These are phyloP conservation scores for Heliconius charithonia DNA, from an alignment of 2,888 invertebrate genomes.

Conservation along the genomic window DNA sequence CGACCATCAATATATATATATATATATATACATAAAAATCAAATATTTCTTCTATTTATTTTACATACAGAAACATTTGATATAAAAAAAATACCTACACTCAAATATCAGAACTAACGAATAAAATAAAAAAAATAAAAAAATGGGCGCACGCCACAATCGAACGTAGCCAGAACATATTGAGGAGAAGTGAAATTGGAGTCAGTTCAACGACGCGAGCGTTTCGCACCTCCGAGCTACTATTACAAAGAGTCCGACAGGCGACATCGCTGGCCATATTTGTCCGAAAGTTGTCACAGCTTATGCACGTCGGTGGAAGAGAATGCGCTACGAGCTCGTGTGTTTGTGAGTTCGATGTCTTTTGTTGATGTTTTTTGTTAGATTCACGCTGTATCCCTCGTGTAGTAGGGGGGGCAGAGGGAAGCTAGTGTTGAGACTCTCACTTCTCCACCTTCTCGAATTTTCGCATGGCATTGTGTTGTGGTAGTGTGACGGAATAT, in stretches of 20 bases:
- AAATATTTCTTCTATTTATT: too few species aligned
- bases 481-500: too few species aligned
- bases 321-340: background rate
- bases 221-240: constrained; percentile 44
- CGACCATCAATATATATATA: too few species aligned
- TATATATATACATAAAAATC: too few species aligned
- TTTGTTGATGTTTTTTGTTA: background rate
- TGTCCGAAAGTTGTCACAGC: constrained; percentile 39
- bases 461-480: too few species aligned
- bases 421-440: too few species aligned
- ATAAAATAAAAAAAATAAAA: background rate
- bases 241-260: constrained; percentile 39
- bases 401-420: background rate
- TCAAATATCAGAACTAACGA: background rate
- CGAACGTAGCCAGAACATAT: constrained; percentile 12
- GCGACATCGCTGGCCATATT: constrained; percentile 40
- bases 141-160: constrained; percentile 2
- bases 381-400: too few species aligned
- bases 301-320: constrained; percentile 21
- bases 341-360: background rate
- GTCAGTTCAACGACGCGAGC: constrained; percentile 54
- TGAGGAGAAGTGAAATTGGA: constrained; percentile 54
- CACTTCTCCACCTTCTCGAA: too few species aligned
- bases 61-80: too few species aligned
- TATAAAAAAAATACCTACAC: background rate